These are phyloP conservation scores for Hippocampus zosterae DNA, from an alignment of 2,113 vertebrate genomes.

Conservation along the genomic window DNA sequence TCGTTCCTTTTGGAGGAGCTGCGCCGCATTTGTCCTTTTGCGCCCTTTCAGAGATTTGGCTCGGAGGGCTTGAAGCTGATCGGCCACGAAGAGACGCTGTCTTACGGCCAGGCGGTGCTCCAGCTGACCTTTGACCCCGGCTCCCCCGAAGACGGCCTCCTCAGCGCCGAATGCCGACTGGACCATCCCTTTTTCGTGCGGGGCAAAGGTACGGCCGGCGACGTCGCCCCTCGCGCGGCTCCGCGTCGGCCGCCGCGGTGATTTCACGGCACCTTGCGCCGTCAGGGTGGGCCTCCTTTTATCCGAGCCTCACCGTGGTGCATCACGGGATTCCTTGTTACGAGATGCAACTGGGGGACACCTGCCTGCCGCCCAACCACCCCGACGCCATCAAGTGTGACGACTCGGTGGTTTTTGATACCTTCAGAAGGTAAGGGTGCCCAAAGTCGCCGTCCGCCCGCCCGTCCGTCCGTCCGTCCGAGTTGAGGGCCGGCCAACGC, in stretches of 20 bases:
- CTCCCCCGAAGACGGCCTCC: constrained; percentile 82
- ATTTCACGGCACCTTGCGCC: neutral
- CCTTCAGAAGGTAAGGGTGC: constrained; percentile 91
- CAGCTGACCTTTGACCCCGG: constrained; percentile 97
- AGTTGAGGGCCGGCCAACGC: too few species aligned
- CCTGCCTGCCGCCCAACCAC: constrained; percentile 98
- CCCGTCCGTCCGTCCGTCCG: too few species aligned
- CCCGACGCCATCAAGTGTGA: constrained; percentile 98
- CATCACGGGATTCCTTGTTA: constrained; percentile 98
- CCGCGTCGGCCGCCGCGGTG: too few species aligned
- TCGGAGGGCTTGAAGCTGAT: constrained; percentile 89
- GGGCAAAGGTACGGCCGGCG: constrained; percentile 84
- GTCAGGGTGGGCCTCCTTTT: constrained; percentile 96
- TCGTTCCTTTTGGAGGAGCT: neutral
- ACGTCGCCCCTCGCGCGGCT: too few species aligned
- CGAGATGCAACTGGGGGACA: constrained; percentile 92
- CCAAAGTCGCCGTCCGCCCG: too few species aligned
- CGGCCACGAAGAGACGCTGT: constrained; percentile 89
- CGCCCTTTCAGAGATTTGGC: constrained; percentile 80
- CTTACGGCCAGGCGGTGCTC: constrained; percentile 89
- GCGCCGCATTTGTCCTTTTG: neutral
- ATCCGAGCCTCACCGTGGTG: constrained; percentile 97
- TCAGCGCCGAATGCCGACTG: constrained; percentile 91
- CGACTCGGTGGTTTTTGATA: constrained; percentile 99
- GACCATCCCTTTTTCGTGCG: constrained; percentile 98